Percentiles rank a stretch among this genome's conserved stretches.
Evolutionary conservation across 2,888 invertebrate species (phyloP).

Genomic region (Myopa testacea): DNA sequence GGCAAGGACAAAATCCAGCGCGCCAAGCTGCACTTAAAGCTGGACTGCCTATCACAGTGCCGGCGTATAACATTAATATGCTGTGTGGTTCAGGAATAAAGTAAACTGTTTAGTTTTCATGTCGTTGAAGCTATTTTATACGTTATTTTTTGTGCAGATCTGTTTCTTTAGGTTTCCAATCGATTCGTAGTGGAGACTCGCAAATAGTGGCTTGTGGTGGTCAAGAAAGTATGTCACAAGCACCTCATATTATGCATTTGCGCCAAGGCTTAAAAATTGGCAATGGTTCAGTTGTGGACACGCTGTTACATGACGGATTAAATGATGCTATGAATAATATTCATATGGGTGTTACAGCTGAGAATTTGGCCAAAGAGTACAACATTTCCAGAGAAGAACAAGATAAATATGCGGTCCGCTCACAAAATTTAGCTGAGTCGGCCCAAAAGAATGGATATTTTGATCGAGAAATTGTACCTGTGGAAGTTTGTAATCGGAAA

Average conservation of each 20-base stretch:
- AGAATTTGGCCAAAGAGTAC: slow-evolving; percentile 79
- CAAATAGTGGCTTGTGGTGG: slow-evolving; percentile 81
- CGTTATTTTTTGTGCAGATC: slow-evolving; percentile 67
- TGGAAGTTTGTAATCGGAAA: slow-evolving; percentile 70
- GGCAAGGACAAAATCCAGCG: slow-evolving; percentile 86
- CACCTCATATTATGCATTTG: slow-evolving; percentile 76
- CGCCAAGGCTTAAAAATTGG: slow-evolving; percentile 78
- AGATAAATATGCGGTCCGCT: slow-evolving; percentile 76
- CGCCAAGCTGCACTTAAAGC: slow-evolving; percentile 82
- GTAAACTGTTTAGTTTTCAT: slow-evolving; percentile 64
- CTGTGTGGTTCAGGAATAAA: slow-evolving; percentile 86
- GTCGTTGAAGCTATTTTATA: neutral
- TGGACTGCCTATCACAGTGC: slow-evolving; percentile 76
- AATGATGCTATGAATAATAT: slow-evolving; percentile 79
- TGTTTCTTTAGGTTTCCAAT: slow-evolving; percentile 76
- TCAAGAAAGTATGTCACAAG: slow-evolving; percentile 84
- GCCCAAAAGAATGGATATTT: slow-evolving; percentile 76
- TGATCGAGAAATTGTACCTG: slow-evolving; percentile 78
- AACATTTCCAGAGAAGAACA: slow-evolving; percentile 76
- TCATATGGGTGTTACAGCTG: slow-evolving; percentile 87
- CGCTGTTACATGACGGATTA: slow-evolving; percentile 78
- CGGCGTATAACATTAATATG: slow-evolving; percentile 81
- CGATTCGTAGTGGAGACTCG: slow-evolving; percentile 76
- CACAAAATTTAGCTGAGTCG: slow-evolving; percentile 75
- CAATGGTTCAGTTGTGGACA: slow-evolving; percentile 73